phyloP scores from a whole-genome alignment of 2,113 vertebrate species.

The Oryzias celebensis region DNA sequence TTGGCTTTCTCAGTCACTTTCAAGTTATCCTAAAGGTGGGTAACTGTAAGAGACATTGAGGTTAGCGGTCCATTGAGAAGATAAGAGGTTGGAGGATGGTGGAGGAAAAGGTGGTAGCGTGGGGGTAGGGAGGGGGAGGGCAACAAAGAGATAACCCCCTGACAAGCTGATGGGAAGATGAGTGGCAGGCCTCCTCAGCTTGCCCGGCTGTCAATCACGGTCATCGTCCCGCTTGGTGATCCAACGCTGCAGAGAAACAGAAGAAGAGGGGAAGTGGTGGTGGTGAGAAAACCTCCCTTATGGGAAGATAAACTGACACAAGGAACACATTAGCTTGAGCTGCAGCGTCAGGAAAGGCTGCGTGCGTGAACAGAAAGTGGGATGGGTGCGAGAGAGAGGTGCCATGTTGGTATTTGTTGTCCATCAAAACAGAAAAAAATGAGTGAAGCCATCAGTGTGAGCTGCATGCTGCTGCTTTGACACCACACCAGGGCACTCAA shows the following conservation, averaged over 20 bases:
- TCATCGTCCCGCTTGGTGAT: slow-evolving; percentile 74
- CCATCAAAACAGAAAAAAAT: slow-evolving; percentile 57
- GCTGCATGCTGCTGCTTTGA: slow-evolving; percentile 56
- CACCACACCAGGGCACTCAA: slow-evolving; percentile 32
- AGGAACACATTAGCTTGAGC: slow-evolving; percentile 62
- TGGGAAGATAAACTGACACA: slow-evolving; percentile 74
- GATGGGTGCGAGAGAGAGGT: slow-evolving; percentile 17
- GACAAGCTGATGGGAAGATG: slow-evolving; percentile 74
- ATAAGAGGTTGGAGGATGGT: slow-evolving; percentile 43
- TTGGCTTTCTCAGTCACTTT: slow-evolving; percentile 13
- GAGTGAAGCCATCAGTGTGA: slow-evolving; percentile 54
- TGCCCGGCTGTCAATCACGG: slow-evolving; percentile 84
- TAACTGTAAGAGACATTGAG: slow-evolving; percentile 8
- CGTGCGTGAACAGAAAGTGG: slow-evolving; percentile 27
- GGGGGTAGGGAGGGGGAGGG: slow-evolving; percentile 32
- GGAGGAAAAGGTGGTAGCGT: slow-evolving; percentile 40
- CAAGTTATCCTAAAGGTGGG: slow-evolving; percentile 30
- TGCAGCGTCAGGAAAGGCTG: slow-evolving; percentile 20
- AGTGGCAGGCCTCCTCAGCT: slow-evolving; percentile 76
- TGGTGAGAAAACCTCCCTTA: slow-evolving; percentile 74
- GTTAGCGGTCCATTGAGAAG: slow-evolving; percentile 56
- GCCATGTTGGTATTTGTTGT: slow-evolving; percentile 59
- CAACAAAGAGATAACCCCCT: slow-evolving; percentile 65
- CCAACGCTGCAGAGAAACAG: slow-evolving; percentile 81
- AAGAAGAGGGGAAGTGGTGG: slow-evolving; percentile 68